A percentile compares a stretch with the other conserved stretches of the same genome.
These are phyloP conservation scores for Hypolimnas misippus DNA, from an alignment of 2,888 invertebrate genomes.

Conservation along the genomic window DNA sequence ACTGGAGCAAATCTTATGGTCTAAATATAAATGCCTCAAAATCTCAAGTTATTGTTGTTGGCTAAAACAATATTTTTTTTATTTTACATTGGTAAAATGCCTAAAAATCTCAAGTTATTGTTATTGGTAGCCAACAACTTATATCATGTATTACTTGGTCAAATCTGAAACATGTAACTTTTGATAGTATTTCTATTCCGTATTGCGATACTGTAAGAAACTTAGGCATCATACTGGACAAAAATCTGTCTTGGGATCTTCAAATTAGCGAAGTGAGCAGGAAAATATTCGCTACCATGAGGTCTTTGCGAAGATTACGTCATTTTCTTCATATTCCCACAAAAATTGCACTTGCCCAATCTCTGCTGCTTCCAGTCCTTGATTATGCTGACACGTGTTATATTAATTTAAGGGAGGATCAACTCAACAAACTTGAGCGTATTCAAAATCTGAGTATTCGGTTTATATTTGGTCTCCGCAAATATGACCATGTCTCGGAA, in stretches of 20 bases:
- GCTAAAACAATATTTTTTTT: too few species aligned
- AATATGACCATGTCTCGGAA: not conserved
- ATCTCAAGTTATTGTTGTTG: too few species aligned
- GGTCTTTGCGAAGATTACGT: not conserved
- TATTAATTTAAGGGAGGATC: not conserved
- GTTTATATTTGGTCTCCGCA: constrained; percentile 3
- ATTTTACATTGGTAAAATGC: too few species aligned
- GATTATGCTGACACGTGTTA: not conserved
- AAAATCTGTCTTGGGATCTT: not conserved
- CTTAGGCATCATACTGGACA: not conserved
- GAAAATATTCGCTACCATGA: not conserved
- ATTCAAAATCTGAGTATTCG: constrained; percentile 1
- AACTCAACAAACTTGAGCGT: too few species aligned
- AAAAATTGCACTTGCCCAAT: not conserved
- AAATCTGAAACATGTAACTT: too few species aligned
- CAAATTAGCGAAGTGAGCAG: not conserved
- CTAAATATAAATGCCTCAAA: too few species aligned
- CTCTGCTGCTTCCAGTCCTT: not conserved
- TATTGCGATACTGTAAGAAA: too few species aligned
- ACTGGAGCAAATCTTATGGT: too few species aligned
- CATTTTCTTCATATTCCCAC: not conserved
- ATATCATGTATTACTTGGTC: too few species aligned
- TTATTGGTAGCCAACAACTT: too few species aligned
- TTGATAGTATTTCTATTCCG: too few species aligned
- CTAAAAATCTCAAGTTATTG: too few species aligned